Base-by-base conservation (phyloP, 2,888 invertebrate species). In the Seira ritae region DNA sequence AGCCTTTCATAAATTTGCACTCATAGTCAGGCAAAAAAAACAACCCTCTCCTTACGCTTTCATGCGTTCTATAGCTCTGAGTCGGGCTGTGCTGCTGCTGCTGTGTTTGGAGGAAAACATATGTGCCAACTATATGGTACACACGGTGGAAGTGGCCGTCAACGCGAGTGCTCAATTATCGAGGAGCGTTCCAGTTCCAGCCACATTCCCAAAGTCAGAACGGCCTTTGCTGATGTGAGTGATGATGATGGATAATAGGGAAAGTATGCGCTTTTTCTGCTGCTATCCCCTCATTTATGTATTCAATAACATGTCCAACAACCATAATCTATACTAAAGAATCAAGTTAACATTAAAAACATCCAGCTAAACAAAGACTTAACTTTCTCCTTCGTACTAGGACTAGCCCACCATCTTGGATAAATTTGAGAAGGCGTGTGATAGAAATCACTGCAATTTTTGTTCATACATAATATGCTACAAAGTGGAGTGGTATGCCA, bases 141-240 rank as follows among this genome's bases (percentile, higher is more conserved):
- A 8, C 6, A 42, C 42, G 42, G 6, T 42, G 6, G 8, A 31
- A 31, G 55, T 55, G 55, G 55, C 55, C 15, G 42, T 8, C 6
- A 42, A 31, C 8, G 31, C 31, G 62, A 62, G 62, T 62, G 62
- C 22, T 62, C 62, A 62, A 62, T 62, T 62, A 62, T 62, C 62
- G 20, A 62, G 20, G 22, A 62, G 20, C 62, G 6, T 62, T 62
- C 62, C 62, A 62, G 3, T 60, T n/a, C n/a, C n/a, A n/a, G n/a
- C 20, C 22, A 62, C 62, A 62, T 19, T 62, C 22, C 22, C 62
- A 2, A 19, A 62, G 62, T 19, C 20, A 62, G n/a, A 62, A 4
- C 1, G 2, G 62, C 3, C 10, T 20, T 15, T n/a, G 17, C 10
- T 62, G n/a, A 2, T 10, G 22, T 62, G 62, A 62, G 62, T 62